Evolutionary conservation across 2,888 invertebrate genomes (phyloP), one percentile per base, ranked within the genome.

Genomic region (Hydrotaea diabolus): DNA sequence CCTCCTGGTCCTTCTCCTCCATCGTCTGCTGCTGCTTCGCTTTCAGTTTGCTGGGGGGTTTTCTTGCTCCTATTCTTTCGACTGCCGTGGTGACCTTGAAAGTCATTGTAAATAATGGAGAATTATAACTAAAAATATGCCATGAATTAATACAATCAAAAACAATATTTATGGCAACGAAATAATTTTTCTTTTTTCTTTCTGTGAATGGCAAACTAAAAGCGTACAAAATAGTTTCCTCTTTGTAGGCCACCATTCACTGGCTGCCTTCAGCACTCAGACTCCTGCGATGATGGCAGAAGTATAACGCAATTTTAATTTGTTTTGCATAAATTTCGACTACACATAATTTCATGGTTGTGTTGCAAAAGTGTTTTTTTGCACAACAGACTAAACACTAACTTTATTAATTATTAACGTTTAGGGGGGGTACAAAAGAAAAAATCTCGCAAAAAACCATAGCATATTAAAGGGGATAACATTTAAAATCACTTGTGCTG

Each of bases 51-150:
- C 21, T 69, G 15, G 21, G 15, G 21, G 19, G 11, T 46, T 43
- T 21, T 55, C 11, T 21, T 21, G 66, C 17, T 64, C 7, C 19
- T n/a, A 8, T 46, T 43, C 23, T 1, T 15, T 31, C 3, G 2
- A 21, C 21, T 66, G 66, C 43, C 66, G 9, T 13, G 36, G 13
- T 82, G 77, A 79, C 85, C 85, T 85, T 85, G 85, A 82, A 73
- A 79, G 76, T 77, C 76, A 79, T 71, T 64, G 77, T 76, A 49
- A 74, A 81, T 76, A 81, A 79, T 73, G 77, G 53, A 49, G 66
- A 78, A 69, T 77, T 59, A 43, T 77, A 80, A 69, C 69, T 69
- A 69, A 69, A 69, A 69, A 69, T 69, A 69, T 69, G 69, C 69
- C 69, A 69, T 69, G 69, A 69, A 69, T 69, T 69, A 69, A 69